phyloP scores from a whole-genome alignment of 1,140 invertebrate genomes.

The Tetramorium simillimum region DNA sequence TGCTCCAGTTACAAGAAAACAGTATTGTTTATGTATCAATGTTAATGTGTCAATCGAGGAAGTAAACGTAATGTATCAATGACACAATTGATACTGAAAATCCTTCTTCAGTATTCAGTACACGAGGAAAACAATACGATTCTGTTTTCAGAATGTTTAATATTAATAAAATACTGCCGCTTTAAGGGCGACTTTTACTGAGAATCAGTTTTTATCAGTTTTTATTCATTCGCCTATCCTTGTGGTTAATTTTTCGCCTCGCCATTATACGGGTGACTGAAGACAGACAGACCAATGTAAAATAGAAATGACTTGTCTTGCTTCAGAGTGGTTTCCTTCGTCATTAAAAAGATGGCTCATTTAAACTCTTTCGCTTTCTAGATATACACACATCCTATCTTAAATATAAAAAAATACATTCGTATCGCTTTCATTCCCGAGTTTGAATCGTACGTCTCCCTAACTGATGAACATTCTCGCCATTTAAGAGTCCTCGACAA shows the following conservation, averaged over 20 bases:
- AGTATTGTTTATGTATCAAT: neutral
- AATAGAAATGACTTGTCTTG: neutral
- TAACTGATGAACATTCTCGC: constrained; percentile 2
- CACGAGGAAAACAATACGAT: neutral
- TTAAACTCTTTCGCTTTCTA: neutral
- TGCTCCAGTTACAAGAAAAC: constrained; percentile 4
- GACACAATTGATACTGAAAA: neutral
- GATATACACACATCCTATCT: neutral
- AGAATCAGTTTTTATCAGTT: neutral
- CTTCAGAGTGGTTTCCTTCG: neutral
- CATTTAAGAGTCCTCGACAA: constrained; percentile 46
- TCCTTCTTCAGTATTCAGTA: neutral
- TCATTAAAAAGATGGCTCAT: neutral
- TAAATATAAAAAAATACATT: constrained; percentile 13
- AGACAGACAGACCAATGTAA: neutral
- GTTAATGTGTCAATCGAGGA: neutral
- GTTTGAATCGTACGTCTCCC: neutral
- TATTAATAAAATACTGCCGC: neutral
- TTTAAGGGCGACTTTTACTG: neutral
- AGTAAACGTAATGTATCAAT: neutral
- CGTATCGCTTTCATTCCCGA: neutral
- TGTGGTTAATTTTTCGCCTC: neutral
- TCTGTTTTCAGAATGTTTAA: neutral
- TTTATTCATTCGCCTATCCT: neutral
- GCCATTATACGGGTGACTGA: neutral